phyloP scores from a whole-genome alignment of 2,888 invertebrate species.

The Ormia ochracea region DNA sequence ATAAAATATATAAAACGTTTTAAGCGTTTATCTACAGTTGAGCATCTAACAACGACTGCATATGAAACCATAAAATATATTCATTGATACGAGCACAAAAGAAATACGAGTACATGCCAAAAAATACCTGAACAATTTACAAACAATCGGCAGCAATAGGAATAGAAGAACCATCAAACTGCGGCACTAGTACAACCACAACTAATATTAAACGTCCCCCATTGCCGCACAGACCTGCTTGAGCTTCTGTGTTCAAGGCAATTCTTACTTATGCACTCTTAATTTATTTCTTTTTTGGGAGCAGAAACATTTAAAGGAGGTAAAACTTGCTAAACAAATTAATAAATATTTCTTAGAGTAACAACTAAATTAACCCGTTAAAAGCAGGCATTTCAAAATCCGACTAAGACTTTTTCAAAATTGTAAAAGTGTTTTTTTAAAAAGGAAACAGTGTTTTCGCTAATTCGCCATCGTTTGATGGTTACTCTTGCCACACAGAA shows the following conservation, averaged over 20 bases:
- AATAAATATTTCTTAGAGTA: conserved; percentile 42
- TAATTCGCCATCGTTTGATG: too few species aligned
- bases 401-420: too few species aligned
- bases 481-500: too few species aligned
- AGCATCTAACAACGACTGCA: conserved; percentile 52
- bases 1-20: conserved; percentile 61
- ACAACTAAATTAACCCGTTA: conserved; percentile 19
- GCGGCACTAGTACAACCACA: not conserved
- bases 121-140: conserved; percentile 44
- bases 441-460: too few species aligned
- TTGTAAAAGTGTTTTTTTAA: too few species aligned
- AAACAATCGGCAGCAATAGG: conserved; percentile 7
- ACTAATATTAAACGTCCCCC: conserved; percentile 11
- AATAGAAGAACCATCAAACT: conserved; percentile 20
- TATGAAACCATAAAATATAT: conserved; percentile 48
- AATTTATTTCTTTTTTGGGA: not conserved
- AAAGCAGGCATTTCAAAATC: too few species aligned
- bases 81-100: not conserved
- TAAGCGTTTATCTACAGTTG: conserved; percentile 45
- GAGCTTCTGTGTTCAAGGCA: conserved; percentile 55
- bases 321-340: conserved; percentile 51
- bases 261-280: conserved; percentile 30
- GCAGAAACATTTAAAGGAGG: conserved; percentile 12
- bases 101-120: conserved; percentile 21
- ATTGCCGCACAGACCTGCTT: conserved; percentile 30